Percentiles rank a stretch among this genome's conserved stretches.
Conservation (phyloP, 2,888 invertebrate genomes). For the Branchipolynoe longqiensis region DNA sequence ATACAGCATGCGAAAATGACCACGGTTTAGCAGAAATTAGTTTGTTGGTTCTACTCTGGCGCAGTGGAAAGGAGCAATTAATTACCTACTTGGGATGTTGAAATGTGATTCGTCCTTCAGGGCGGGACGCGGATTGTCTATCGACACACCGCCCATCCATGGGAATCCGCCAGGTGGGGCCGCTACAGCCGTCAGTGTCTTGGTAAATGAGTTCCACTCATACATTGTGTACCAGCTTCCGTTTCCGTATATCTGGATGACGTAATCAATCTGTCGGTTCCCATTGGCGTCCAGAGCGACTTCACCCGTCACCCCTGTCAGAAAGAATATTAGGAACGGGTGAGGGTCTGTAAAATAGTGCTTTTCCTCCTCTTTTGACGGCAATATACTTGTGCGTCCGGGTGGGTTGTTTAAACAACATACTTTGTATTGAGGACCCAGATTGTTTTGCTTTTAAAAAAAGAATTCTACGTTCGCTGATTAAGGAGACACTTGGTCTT, state of each 20-base stretch:
- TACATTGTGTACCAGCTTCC: neutral
- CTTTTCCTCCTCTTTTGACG: too few relatives aligned
- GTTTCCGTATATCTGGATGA: constrained; percentile 12
- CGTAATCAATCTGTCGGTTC: constrained; percentile 45
- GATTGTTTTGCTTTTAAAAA: too few relatives aligned
- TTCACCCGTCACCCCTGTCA: constrained; percentile 33
- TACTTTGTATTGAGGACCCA: too few relatives aligned
- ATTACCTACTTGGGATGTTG: constrained; percentile 46
- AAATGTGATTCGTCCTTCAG: constrained; percentile 50
- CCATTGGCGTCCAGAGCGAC: constrained; percentile 25
- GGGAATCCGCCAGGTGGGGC: neutral
- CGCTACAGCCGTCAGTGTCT: neutral
- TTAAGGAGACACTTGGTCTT: too few relatives aligned
- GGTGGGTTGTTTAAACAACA: too few relatives aligned
- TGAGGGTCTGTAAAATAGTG: neutral
- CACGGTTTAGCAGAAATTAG: too few relatives aligned
- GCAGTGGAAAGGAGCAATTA: too few relatives aligned
- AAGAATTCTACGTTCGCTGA: too few relatives aligned
- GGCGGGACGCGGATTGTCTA: constrained; percentile 38
- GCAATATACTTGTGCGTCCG: too few relatives aligned
- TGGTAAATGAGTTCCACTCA: neutral
- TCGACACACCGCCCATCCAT: neutral
- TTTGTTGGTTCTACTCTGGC: neutral
- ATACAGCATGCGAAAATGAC: too few relatives aligned
- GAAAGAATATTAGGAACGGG: neutral